Evolutionary conservation across 2,797 vertebrate species (phyloP).

Genomic region (Sebastes goodei): DNA sequence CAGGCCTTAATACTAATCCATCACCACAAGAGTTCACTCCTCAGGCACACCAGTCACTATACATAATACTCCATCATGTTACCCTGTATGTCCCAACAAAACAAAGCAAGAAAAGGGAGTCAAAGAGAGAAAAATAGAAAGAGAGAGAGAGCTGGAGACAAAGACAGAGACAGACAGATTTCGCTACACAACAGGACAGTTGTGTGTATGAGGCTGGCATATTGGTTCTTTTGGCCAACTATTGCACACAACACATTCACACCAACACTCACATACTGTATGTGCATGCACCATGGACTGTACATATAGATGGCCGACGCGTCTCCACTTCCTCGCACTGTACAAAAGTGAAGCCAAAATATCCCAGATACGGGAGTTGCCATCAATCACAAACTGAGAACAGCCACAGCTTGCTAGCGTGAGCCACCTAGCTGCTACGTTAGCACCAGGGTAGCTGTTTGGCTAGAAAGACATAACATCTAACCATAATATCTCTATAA

Average conservation of each 20-base stretch:
- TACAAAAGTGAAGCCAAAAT: too few species aligned
- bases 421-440: too few species aligned
- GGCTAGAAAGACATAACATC: too few species aligned
- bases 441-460: too few species aligned
- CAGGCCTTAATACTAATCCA: constrained; percentile 42
- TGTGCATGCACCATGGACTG: neutral
- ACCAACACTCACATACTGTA: constrained; percentile 19
- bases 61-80: constrained; percentile 46
- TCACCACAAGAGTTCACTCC: constrained; percentile 21
- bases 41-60: constrained; percentile 26
- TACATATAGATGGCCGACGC: fast-evolving
- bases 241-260: constrained; percentile 48
- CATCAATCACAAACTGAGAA: too few species aligned
- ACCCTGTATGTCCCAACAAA: constrained; percentile 77
- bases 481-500: too few species aligned
- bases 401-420: too few species aligned
- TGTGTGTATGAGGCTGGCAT: constrained; percentile 64
- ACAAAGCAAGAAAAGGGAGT: constrained; percentile 27
- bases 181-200: constrained; percentile 58
- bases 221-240: constrained; percentile 54
- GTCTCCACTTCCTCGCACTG: too few species aligned
- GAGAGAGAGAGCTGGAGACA: constrained; percentile 29
- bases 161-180: constrained; percentile 48
- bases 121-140: constrained; percentile 42
- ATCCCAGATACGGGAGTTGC: too few species aligned